Conservation (phyloP, 1,140 invertebrate species). For the Pseudoatta argentina region DNA sequence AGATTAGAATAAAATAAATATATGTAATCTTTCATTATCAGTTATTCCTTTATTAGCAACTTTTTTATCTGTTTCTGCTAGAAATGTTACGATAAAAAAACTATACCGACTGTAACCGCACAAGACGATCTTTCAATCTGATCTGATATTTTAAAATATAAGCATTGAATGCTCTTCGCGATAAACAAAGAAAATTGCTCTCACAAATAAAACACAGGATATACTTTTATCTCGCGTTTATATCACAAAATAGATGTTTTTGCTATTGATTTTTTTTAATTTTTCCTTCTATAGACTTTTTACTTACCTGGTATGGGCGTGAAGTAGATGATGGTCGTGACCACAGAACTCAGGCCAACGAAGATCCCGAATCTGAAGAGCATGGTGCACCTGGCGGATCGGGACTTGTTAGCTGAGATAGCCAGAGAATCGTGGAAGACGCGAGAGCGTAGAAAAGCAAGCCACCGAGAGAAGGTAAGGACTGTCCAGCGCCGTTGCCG, state of each 20-base stretch:
- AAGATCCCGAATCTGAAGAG: constrained; percentile 85
- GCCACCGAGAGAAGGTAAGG: constrained; percentile 10
- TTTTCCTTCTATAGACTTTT: neutral
- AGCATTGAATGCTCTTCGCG: neutral
- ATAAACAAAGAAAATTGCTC: neutral
- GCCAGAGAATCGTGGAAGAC: neutral
- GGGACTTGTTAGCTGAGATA: constrained; percentile 11
- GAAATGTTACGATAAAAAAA: neutral
- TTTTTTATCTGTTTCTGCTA: neutral
- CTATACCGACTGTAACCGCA: neutral
- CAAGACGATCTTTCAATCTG: neutral
- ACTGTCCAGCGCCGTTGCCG: constrained; percentile 81
- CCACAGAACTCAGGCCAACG: constrained; percentile 86
- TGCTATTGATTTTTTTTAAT: neutral
- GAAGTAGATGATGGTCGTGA: constrained; percentile 89
- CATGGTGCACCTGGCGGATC: constrained; percentile 70
- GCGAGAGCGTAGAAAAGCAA: constrained; percentile 37
- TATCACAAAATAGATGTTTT: neutral
- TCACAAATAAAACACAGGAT: neutral
- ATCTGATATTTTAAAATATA: neutral
- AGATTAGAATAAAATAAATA: neutral
- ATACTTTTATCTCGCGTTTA: neutral
- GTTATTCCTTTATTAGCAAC: neutral
- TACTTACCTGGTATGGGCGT: constrained; percentile 89
- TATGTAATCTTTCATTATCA: neutral